Evolutionary conservation across 2,888 invertebrate genomes (phyloP), one percentile per base, ranked within the genome.

Genomic region (Tipula lateralis): DNA sequence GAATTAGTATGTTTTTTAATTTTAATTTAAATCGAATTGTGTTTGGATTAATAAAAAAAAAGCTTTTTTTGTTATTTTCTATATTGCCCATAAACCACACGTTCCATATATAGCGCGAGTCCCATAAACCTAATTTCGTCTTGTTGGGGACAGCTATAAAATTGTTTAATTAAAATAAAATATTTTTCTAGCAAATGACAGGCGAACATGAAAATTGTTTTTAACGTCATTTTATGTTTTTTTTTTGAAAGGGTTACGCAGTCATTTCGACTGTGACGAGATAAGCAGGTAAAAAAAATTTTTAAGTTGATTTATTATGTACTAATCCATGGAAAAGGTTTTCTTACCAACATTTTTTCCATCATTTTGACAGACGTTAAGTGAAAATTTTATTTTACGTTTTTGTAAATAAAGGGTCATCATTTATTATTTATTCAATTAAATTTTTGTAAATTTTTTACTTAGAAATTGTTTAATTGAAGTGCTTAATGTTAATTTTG

Each of bases 391-490:
- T 66, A 2, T n/a, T n/a, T 66, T 66, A 12, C 24, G 19, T 24
- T 24, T 24, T 24, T 50, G n/a, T 24, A 24, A 66, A 66, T 66
- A 66, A 66, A 66, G 66, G 66, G 66, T 66, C 66, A 66, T 66
- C 66, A 66, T 66, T 66, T 24, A 66, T 66, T 9, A 66, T 66
- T 66, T 66, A 66, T 66, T 66, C 66, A 66, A 66, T 66, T 66
- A 66, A 66, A 24, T 66, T 44, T 44, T 16, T 50, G 13, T 7
- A 24, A 24, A 9, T 66, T 24, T 66, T 66, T 24, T 66, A 66
- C 66, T 66, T 24, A 9, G 66, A 66, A 66, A 24, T 24, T 19
- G 19, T 24, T 66, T 66, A 66, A 66, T 66, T 66, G 66, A 66
- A 66, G 44, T 66, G 66, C 24, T 66, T 66, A 19, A 66, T 24